Base-by-base conservation (phyloP, 2,888 invertebrate genomes). In the Heliconius cydno region DNA sequence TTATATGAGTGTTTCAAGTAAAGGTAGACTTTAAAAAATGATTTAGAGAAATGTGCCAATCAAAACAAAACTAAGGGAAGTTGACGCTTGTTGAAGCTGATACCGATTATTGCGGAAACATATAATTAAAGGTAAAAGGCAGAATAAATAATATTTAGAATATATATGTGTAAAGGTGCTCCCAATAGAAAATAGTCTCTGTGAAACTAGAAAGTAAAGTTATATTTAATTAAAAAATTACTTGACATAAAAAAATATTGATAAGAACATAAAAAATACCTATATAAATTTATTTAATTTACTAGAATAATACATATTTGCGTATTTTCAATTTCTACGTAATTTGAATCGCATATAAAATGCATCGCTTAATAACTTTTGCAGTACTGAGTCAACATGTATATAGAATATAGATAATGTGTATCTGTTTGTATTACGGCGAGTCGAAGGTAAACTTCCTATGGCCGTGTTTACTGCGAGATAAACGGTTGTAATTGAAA, bases 341-440 rank as follows among this genome's bases (percentile, higher is more conserved):
- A 25, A 7, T 41, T 70, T 7, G 15, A 70, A 25, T 34, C 28
- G 7, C 60, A 52, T 72, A 72, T 65, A 78, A 52, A 60, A 78
- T 78, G 72, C 72, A 89, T 84, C 77, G 80, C 63, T 81, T 84
- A 86, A 86, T 87, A 87, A 89, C 84, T 87, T 88, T 87, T 86
- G 80, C 82, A 81, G 84, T 84, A 79, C 79, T 84, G 87, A 86
- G 87, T 84, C 84, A 84, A 84, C 84, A 82, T 82, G 87, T 89
- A 46, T 7, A 70, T 41, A 92, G 91, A 93, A 46, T 25, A 70
- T 41, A 92, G 91, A 93, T 91, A 91, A 88, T 90, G 81, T 85
- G 88, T 91, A 87, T 91, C 90, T 87, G 86, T 81, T 89, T 91
- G 89, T 91, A 92, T 89, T 88, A 86, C 81, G 83, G 81, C 81